Conservation (phyloP, 2,113 vertebrate genomes). For the Columba janthina region DNA sequence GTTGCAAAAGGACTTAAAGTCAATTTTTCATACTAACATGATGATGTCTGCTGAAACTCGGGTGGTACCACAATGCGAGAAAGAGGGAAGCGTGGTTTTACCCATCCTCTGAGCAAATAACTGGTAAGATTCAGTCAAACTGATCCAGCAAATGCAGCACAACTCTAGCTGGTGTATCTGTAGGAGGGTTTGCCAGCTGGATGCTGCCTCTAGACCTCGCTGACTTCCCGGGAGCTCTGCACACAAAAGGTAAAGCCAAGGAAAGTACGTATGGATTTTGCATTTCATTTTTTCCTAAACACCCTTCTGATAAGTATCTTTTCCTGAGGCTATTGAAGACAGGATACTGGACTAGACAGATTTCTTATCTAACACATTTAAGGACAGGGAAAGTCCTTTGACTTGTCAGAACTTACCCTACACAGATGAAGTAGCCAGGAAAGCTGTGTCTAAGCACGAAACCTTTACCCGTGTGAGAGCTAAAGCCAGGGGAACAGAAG, state of each 20-base stretch:
- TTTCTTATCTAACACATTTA: not conserved
- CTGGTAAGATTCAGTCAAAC: not conserved
- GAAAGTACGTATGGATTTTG: not conserved
- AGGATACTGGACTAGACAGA: not conserved
- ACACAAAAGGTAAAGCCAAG: not conserved
- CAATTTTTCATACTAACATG: not conserved
- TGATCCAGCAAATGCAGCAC: not conserved
- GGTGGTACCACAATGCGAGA: not conserved
- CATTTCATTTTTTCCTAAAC: not conserved
- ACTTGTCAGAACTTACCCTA: not conserved
- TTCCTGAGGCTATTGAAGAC: not conserved
- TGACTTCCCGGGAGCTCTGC: not conserved
- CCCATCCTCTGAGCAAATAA: not conserved
- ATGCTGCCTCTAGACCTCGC: not conserved
- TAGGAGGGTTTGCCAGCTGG: not conserved
- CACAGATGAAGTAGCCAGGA: not conserved
- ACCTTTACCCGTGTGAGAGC: not conserved
- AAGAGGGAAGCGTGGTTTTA: not conserved
- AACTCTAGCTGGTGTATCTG: rapidly evolving
- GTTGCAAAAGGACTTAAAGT: not conserved
- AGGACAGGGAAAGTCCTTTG: not conserved
- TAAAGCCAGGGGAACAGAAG: not conserved
- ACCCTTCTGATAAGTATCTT: not conserved
- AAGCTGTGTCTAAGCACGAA: not conserved
- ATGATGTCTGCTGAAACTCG: not conserved